Evolutionary conservation across 1,140 invertebrate species (phyloP), one percentile per base, ranked within the genome.

Genomic region (Papilio helenus): DNA sequence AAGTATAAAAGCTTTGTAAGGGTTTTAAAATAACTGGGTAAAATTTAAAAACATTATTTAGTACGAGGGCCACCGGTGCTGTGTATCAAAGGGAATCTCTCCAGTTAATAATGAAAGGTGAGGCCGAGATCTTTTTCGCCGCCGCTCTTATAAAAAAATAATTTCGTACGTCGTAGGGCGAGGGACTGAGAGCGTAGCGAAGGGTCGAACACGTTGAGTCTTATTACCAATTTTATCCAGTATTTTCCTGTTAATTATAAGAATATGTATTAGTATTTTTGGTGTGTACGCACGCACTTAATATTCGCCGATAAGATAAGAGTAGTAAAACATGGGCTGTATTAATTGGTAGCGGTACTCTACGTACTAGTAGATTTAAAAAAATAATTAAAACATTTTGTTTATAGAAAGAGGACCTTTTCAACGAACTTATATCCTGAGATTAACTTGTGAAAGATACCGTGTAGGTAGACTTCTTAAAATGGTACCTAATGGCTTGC

Each of bases 61-160:
- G 85, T 82, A 83, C 79, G 77, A 85, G 87, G 86, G 88, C 85
- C 85, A 85, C 81, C 80, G 79, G 78, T 76, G 82, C 82, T 89
- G 86, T 91, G 88, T 86, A 92, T 92, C 89, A 94, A 94, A 93
- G 90, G 86, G 87, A 82, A 83, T 78, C 84, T 87, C 87, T 89
- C 84, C 81, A 91, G 88, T 94, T 93, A 93, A 94, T 93, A 93
- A 93, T 79, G 90, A 87, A 91, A 93, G 92, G 90, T 90, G 89
- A 90, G 86, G 85, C 86, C 72, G 86, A 89, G 88, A 90, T 89
- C 84, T 89, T 90, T 91, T 91, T 84, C 88, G 80, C 83, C 83
- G 84, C 85, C 82, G 82, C 84, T 89, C 85, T 86, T 86, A 87
- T 90, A 90, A 85, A 91, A 91, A 94, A 92, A 92, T 92, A 89